Conservation (phyloP, 2,888 invertebrate genomes). For the Urechis unicinctus region DNA sequence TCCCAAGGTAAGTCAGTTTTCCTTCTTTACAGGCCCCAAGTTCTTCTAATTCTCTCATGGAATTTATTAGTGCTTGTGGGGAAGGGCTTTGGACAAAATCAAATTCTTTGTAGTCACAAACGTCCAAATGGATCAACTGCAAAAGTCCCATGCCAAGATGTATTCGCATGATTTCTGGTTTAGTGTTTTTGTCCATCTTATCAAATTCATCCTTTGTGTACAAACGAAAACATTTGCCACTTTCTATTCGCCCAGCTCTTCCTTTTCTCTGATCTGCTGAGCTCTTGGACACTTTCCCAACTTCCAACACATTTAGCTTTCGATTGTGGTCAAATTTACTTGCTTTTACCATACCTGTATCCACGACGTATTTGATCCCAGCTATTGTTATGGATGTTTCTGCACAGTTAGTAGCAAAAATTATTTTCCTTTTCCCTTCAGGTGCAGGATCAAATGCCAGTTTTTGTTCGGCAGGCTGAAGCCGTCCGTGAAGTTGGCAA, state of each 20-base stretch:
- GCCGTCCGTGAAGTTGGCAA: constrained; percentile 38
- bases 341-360: constrained; percentile 48
- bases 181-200: constrained; percentile 29
- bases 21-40: constrained; percentile 32
- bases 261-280: constrained; percentile 50
- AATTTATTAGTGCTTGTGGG: constrained; percentile 27
- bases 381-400: constrained; percentile 51
- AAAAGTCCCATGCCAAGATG: constrained; percentile 38
- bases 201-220: constrained; percentile 39
- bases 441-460: constrained; percentile 32
- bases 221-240: constrained; percentile 47
- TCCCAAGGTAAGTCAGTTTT: no score
- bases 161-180: constrained; percentile 45
- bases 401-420: constrained; percentile 51
- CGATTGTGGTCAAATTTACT: constrained; percentile 38
- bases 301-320: constrained; percentile 34
- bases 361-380: constrained; percentile 49
- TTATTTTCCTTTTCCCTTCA: constrained; percentile 38
- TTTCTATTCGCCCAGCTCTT: no score
- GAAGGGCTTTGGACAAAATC: constrained; percentile 44
- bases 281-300: constrained; percentile 36
- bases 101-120: no score
- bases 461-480: constrained; percentile 41
- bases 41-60: constrained; percentile 28
- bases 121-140: constrained; percentile 39